Conservation (phyloP, 2,888 invertebrate genomes). For the Xestobium rufovillosum region DNA sequence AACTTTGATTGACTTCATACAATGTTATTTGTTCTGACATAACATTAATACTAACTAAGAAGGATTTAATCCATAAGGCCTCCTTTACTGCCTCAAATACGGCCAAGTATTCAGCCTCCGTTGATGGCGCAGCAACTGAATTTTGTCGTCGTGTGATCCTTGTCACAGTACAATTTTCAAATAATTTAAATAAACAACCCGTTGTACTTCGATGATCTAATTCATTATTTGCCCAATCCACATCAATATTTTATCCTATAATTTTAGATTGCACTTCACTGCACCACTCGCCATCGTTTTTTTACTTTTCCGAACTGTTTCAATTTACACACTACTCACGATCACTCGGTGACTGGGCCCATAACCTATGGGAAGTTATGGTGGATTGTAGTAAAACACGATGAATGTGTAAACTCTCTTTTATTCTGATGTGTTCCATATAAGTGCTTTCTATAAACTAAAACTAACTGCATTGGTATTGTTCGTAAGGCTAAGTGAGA, state of each 20-base stretch:
- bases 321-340: too few species aligned
- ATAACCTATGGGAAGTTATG: too few species aligned
- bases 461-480: too few species aligned
- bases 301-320: too few species aligned
- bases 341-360: too few species aligned
- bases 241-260: slow-evolving; percentile 25
- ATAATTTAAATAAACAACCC: slow-evolving; percentile 20
- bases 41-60: slow-evolving; percentile 24
- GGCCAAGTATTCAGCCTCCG: slow-evolving; percentile 22
- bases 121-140: slow-evolving; percentile 29
- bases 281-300: too few species aligned
- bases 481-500: too few species aligned
- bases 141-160: slow-evolving; percentile 33
- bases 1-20: slow-evolving; percentile 31
- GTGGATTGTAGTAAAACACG: too few species aligned
- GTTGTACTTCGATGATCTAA: slow-evolving; percentile 13
- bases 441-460: too few species aligned
- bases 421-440: too few species aligned
- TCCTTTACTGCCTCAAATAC: slow-evolving; percentile 28
- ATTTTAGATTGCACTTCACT: too few species aligned
- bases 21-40: slow-evolving; percentile 16
- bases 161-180: slow-evolving; percentile 26
- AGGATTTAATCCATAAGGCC: slow-evolving; percentile 29
- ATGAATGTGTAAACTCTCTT: too few species aligned
- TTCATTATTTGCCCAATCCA: slow-evolving; percentile 22